Evolutionary conservation across 2,113 vertebrate genomes (phyloP), one percentile per base, ranked within the genome.

Genomic region (Misgurnus anguillicaudatus): DNA sequence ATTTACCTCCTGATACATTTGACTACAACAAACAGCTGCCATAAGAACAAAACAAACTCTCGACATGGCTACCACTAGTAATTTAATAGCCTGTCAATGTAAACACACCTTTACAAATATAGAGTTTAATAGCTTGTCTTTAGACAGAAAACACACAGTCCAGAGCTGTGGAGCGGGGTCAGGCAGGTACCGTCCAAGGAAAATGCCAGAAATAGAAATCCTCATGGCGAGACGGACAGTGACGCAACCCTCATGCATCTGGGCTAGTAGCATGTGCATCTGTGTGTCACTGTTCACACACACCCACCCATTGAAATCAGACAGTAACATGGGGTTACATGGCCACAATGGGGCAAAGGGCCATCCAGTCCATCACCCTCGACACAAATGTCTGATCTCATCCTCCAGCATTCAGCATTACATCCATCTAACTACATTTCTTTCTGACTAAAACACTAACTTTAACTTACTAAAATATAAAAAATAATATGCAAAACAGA

Each of bases 141-240:
- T 9, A 42, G 24, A 38, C 68, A 31, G 14, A 53, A 67, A 11
- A 69, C 21, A 69, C 14, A 48, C 65, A 24, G 21, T 24, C 48
- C 48, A 48, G n/a, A n/a, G 55, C 38, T 24, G 70, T 60, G 21
- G 17, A 21, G 70, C 11, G 21, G 70, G 70, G 70, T 73, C 38
- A 60, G 51, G 24, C 47, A 80, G 70, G 74, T 63, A 75, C 64
- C 45, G 47, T 64, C 73, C 66, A 60, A 66, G 66, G 53, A 55
- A 80, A 80, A 64, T 2, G 14, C 68, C 68, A 60, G 51, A 82
- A 82, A 80, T 80, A 80, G 63, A 75, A 57, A n/a, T 6, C 41
- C 64, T 64, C 6, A 21, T 16, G 14, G 75, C 4, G 60, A 79
- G 77, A 58, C 75, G 75, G 70, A 55, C 75, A 58, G 48, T 82